These are phyloP conservation scores for Saturnia japonica DNA, from an alignment of 2,888 invertebrate genomes.

Conservation along the genomic window DNA sequence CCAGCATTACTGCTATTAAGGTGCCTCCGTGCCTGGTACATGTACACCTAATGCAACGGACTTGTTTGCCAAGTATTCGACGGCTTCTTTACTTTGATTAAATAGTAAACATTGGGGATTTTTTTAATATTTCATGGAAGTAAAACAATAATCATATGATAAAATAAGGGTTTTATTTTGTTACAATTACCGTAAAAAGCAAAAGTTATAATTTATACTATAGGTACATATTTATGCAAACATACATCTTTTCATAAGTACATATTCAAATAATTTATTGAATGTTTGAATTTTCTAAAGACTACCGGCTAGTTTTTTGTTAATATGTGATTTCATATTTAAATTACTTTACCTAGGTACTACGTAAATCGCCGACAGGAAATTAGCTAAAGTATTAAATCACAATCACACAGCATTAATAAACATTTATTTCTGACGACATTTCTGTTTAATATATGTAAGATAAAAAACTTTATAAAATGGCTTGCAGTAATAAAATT, in stretches of 20 bases:
- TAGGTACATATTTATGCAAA: neutral
- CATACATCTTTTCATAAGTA: neutral
- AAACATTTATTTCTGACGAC: too few relatives aligned
- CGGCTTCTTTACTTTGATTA: neutral
- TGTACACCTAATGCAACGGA: too few relatives aligned
- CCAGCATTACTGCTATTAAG: too few relatives aligned
- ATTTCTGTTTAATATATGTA: too few relatives aligned
- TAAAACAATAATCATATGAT: neutral
- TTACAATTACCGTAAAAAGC: neutral
- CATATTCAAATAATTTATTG: neutral
- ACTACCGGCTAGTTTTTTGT: neutral
- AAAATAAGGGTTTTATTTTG: constrained; percentile 8
- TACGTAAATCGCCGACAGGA: neutral
- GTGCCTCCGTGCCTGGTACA: too few relatives aligned
- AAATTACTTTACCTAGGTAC: neutral
- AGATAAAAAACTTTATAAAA: too few relatives aligned
- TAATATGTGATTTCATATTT: neutral
- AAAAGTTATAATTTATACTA: neutral
- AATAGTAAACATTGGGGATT: neutral
- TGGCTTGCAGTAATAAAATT: too few relatives aligned
- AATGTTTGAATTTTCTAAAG: neutral
- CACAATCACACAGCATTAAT: neutral
- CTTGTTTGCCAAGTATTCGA: too few relatives aligned
- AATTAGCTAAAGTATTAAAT: neutral
- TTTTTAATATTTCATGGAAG: neutral